phyloP scores from a whole-genome alignment of 92 coral and sea anemone species.

The Micromussa lordhowensis region DNA sequence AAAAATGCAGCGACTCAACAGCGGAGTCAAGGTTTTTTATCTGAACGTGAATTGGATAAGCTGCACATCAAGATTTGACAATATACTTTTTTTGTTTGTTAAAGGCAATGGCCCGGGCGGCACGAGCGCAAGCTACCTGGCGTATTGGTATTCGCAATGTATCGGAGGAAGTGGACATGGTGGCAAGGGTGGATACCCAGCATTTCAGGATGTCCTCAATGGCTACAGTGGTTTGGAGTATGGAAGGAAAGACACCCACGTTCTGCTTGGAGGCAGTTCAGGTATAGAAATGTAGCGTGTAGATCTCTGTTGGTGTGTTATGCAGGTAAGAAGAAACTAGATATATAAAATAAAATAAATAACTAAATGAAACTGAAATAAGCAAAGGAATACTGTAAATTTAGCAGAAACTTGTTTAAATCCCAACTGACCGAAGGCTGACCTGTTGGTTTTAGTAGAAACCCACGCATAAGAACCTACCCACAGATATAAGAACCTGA shows the following conservation, averaged over 20 bases:
- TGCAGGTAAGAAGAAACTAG: too few species aligned
- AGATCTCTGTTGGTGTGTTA: background rate
- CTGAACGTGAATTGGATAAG: background rate
- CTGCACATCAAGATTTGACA: background rate
- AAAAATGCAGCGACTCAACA: too few species aligned
- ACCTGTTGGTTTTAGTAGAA: too few species aligned
- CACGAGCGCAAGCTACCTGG: background rate
- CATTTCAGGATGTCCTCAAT: background rate
- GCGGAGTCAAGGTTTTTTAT: too few species aligned
- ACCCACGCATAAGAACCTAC: too few species aligned
- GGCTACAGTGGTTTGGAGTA: constrained; percentile 26
- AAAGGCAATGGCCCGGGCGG: constrained; percentile 30
- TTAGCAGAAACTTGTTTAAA: too few species aligned
- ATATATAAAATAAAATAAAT: too few species aligned
- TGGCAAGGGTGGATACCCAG: constrained; percentile 18
- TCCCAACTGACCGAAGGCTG: too few species aligned
- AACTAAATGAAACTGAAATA: too few species aligned
- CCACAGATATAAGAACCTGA: too few species aligned
- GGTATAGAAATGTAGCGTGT: background rate
- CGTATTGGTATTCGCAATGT: background rate
- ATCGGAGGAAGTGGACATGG: constrained; percentile 33
- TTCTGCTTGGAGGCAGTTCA: constrained; percentile 35
- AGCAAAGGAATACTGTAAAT: too few species aligned
- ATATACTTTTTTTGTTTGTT: background rate
- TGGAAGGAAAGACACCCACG: background rate